Evolutionary conservation across 2,113 vertebrate genomes (phyloP), one percentile per base, ranked within the genome.

Genomic region (Istiophorus platypterus): DNA sequence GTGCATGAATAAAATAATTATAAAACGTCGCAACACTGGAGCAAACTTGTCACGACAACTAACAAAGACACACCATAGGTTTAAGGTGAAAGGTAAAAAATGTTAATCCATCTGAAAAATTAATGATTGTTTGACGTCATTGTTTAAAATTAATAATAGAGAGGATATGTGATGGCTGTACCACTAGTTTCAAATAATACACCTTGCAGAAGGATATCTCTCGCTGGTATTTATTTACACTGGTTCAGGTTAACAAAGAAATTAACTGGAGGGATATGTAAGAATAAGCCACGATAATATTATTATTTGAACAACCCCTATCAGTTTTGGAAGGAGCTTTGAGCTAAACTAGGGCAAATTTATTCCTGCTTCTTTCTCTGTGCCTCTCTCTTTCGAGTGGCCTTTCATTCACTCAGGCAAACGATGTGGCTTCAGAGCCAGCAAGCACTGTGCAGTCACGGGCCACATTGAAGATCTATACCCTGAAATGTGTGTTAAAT

Each of bases 401-500:
- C 76, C 72, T 76, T 70, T 71, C 52, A 24, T 18, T 76, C 68
- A 81, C 49, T 78, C 49, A 51, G 39, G 20, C 22, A 67, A 47
- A 54, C 45, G 61, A 51, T 52, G 39, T 13, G 17, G 14, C 24
- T 65, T 7, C 37, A 67, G 47, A 83, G 24, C 57, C 54, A 79
- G 65, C 20, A 71, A 71, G 58, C 59, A 34, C 59, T 49, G 57
- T 62, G 52, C 65, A 75, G 39, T 31, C 49, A 47, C 51, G 59
- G 64, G 22, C 72, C 65, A 78, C 45, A 72, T 18, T 62, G 22
- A 39, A 52, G 49, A 31, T 74, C 59, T 67, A 57, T 66, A 56
- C n/a, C 9, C 56, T 78, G 39, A 83, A 78, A 81, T 52, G 62
- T 84, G 24, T 77, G 79, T 66, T 77, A 39, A 84, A 78, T 14